Evolutionary conservation across 1,140 invertebrate genomes (phyloP), one percentile per base, ranked within the genome.

Genomic region (Anagrus nilaparvatae): DNA sequence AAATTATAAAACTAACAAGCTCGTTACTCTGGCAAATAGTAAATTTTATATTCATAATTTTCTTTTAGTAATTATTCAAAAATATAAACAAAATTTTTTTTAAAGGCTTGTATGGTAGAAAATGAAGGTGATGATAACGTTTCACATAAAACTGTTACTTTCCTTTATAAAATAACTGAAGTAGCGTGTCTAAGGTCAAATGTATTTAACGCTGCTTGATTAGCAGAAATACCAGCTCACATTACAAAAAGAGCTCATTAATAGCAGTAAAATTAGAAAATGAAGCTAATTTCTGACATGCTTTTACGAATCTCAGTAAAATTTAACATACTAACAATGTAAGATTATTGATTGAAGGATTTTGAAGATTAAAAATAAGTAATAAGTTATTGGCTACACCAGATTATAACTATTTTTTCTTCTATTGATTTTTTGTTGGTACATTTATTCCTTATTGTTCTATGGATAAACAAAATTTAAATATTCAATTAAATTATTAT

Each of bases 121-220:
- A 87, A 82, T 45, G 78, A 83, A 28, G 74, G 75, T 17, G 75
- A 77, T 21, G 78, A 83, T 48, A 74, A 84, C 45, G 79, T 87
- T 0, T 78, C 76, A 1, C 76, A 92, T 53, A 91, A 97, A 60
- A 87, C 83, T 0, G 87, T 99, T 5, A 97, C 91, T 1, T 98
- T 99, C 63, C 70, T 99, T 6, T 99, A 99, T 70, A 97, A 97
- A 62, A 76, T 99, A 47, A 75, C 77, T 2, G 63, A 77, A 7
- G 96, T 95, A 1, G 80, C 85, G n/a, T 98, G 95, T 72, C 91
- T 93, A 2, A 97, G 97, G 62, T 98, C 94, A 2, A 98, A 97
- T 63, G 97, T 97, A 4, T 99, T 99, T 61, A 97, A 99, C 71
- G 96, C 90, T 14, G 97, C 97, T 3, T 75, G 84, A 46, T 69